Percentiles rank a stretch among this genome's conserved stretches.
phyloP scores from a whole-genome alignment of 2,888 invertebrate genomes.

The Onthophagus sagittarius region DNA sequence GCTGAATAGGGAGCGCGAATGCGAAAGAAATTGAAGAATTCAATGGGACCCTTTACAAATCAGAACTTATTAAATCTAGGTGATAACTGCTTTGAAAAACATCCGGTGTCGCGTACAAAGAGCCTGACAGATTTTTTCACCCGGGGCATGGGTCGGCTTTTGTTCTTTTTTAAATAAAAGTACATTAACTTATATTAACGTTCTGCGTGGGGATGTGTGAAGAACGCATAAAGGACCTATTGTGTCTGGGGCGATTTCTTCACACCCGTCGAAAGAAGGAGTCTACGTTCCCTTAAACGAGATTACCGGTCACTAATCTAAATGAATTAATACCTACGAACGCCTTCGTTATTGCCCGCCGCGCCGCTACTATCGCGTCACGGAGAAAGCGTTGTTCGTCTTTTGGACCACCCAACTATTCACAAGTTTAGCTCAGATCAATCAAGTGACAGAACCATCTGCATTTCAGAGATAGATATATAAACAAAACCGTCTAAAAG shows the following conservation, averaged over 20 bases:
- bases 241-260: conserved; percentile 8
- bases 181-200: conserved; percentile 23
- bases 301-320: conserved; percentile 12
- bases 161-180: conserved; percentile 20
- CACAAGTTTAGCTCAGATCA: conserved; percentile 7
- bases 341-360: neutral
- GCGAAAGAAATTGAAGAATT: conserved; percentile 21
- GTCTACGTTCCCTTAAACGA: neutral
- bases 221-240: neutral
- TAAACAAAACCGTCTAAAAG: neutral
- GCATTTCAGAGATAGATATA: conserved; percentile 12
- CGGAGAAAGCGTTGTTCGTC: neutral
- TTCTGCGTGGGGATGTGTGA: conserved; percentile 8
- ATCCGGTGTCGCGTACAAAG: conserved; percentile 24
- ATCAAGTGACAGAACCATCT: conserved; percentile 11
- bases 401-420: conserved; percentile 6
- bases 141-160: conserved; percentile 9
- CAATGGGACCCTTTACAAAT: conserved; percentile 26
- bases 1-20: conserved; percentile 1
- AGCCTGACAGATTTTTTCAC: conserved; percentile 19
- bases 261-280: neutral
- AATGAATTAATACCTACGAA: conserved; percentile 6
- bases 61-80: conserved; percentile 28
- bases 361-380: neutral
- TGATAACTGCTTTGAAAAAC: conserved; percentile 29